A percentile compares a stretch with the other conserved stretches of the same genome.
Evolutionary conservation across 2,113 vertebrate species (phyloP).

Genomic region (Lamprologus tigripictilis): DNA sequence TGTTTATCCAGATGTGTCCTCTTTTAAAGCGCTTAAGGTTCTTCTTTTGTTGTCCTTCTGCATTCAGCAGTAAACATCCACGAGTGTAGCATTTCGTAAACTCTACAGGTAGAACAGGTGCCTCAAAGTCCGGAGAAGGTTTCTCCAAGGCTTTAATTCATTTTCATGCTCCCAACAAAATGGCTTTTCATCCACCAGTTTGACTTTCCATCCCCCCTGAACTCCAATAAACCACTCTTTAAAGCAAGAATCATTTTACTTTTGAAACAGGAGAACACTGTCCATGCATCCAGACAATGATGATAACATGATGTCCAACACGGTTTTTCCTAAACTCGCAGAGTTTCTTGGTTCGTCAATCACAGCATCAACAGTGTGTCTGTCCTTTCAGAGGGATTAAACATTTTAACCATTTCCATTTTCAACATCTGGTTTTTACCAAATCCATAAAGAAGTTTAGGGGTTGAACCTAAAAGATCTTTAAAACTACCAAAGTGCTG

Average conservation of each 20-base stretch:
- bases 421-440: background rate
- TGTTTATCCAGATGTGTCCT: background rate
- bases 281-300: background rate
- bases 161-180: background rate
- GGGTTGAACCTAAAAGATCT: background rate
- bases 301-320: background rate
- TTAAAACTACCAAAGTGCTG: background rate
- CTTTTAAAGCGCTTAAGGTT: background rate
- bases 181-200: background rate
- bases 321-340: background rate
- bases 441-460: background rate
- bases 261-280: background rate
- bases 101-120: background rate
- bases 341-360: background rate
- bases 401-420: background rate
- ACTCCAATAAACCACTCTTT: background rate
- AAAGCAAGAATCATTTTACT: background rate
- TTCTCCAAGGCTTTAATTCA: background rate
- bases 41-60: background rate
- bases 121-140: background rate
- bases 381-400: background rate
- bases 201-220: background rate
- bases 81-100: background rate
- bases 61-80: background rate
- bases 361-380: background rate